Evolutionary conservation across 2,113 vertebrate genomes (phyloP).

Genomic region (Trematomus loennbergii): DNA sequence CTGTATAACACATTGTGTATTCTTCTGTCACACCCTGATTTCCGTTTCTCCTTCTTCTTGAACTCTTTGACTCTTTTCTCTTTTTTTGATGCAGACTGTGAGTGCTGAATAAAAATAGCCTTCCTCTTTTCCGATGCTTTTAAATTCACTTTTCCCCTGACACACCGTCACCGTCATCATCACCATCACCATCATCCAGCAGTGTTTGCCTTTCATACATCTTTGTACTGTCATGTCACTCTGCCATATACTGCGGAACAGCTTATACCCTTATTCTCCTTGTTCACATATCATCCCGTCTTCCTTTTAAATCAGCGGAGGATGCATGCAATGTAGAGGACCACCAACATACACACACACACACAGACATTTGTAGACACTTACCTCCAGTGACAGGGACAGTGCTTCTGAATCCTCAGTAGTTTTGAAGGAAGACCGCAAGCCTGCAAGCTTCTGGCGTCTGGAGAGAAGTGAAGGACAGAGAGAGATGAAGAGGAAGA

Average conservation of each 20-base stretch:
- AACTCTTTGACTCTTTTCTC: conserved; percentile 26
- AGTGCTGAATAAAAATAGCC: conserved; percentile 22
- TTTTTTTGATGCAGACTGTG: conserved; percentile 22
- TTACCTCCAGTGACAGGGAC: conserved; percentile 69
- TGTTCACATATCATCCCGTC: conserved; percentile 5
- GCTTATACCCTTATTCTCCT: conserved; percentile 8
- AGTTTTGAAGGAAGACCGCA: conserved; percentile 48
- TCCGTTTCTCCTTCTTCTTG: conserved; percentile 13
- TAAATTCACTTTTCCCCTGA: background rate
- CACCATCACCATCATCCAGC: background rate
- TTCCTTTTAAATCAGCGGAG: conserved; percentile 8
- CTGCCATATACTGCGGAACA: conserved; percentile 16
- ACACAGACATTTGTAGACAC: conserved; percentile 10
- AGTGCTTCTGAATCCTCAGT: conserved; percentile 64
- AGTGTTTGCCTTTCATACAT: conserved; percentile 3
- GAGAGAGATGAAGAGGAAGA: conserved; percentile 39
- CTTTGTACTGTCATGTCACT: conserved; percentile 41
- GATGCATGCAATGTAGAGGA: conserved; percentile 17
- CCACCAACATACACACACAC: background rate
- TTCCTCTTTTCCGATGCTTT: background rate
- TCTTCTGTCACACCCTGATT: background rate
- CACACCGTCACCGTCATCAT: background rate
- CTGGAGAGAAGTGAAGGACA: conserved; percentile 59
- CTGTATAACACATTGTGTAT: conserved; percentile 1
- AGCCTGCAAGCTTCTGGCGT: conserved; percentile 60